phyloP scores from a whole-genome alignment of 2,113 vertebrate species.

The Corythornis madagascariensis region DNA sequence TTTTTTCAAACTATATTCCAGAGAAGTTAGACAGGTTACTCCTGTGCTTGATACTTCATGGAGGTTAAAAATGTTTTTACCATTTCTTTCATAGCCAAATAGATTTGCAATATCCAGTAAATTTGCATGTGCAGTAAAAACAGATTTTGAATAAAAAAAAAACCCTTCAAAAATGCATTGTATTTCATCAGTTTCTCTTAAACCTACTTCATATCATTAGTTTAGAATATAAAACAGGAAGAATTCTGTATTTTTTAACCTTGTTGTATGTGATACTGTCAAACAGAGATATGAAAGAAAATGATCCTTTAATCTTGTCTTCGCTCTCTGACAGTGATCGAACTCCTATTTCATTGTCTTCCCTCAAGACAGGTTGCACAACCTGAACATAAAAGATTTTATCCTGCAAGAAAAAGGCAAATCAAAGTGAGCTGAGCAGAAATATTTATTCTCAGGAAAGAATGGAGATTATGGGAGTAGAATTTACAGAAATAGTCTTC shows the following conservation, averaged over 20 bases:
- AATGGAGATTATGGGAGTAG: not conserved
- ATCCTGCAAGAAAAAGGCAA: slow-evolving; percentile 67
- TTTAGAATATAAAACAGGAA: not conserved
- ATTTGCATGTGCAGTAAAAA: not conserved
- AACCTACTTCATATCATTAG: not conserved
- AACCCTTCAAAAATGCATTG: not conserved
- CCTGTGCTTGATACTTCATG: not conserved
- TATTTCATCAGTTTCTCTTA: not conserved
- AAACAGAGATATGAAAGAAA: slow-evolving; percentile 68
- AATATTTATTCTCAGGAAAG: not conserved
- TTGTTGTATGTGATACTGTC: slow-evolving; percentile 74
- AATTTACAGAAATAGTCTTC: not conserved
- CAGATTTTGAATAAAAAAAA: not conserved
- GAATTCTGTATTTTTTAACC: slow-evolving; percentile 57
- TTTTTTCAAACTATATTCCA: not conserved
- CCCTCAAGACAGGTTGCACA: slow-evolving; percentile 42
- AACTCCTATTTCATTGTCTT: slow-evolving; percentile 38
- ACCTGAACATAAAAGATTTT: slow-evolving; percentile 58
- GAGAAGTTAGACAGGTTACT: not conserved
- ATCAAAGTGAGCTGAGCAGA: not conserved
- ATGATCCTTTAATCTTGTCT: slow-evolving; percentile 63
- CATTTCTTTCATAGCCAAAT: not conserved
- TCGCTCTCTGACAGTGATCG: slow-evolving; percentile 68
- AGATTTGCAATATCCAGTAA: not conserved
- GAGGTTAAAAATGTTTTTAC: not conserved